Evolutionary conservation across 2,888 invertebrate species (phyloP), one percentile per base, ranked within the genome.

Genomic region (Podotricha telesiphe): DNA sequence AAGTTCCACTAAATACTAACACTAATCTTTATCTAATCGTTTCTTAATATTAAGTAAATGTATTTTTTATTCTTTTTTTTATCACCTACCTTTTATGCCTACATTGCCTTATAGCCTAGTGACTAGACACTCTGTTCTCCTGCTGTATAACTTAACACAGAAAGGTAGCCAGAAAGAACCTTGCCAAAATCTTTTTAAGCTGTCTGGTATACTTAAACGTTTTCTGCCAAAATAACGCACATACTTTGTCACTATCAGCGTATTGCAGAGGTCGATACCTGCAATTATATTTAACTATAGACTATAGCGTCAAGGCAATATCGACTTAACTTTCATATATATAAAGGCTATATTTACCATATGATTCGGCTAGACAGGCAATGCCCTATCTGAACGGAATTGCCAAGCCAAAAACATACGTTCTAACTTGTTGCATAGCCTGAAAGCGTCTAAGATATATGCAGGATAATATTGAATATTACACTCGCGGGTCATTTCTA

Each of bases 291-390:
- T 59, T 45, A 59, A 22, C 45, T 45, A 45, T 45, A 59, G 17
- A 45, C 4, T 59, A 22, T 28, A 6, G 13, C 5, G n/a, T 45
- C 17, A 59, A n/a, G 28, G 59, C n/a, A 59, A 34, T 53, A 22
- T 62, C 7, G 2, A n/a, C 67, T 50, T 53, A 53, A 67, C 8
- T 8, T 0, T 4, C 2, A 47, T 17, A 13, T 6, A 2, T 15
- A 56, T 69, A 69, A 67, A 51, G 65, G 10, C 22, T 22, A 42
- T 50, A 42, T 20, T 55, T 67, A 22, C 58, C 19, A 28, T 8
- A 70, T 69, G 58, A 13, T 67, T 55, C 70, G 76, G 75, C 77
- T 75, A 79, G 79, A 80, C 79, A 79, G 79, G 79, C 79, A 79
- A 77, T 74, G 78, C 76, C 79, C 78, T 77, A 22, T 20, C 37